phyloP scores from a whole-genome alignment of 1,140 invertebrate species.

The Pogonognathellus flavescens region DNA sequence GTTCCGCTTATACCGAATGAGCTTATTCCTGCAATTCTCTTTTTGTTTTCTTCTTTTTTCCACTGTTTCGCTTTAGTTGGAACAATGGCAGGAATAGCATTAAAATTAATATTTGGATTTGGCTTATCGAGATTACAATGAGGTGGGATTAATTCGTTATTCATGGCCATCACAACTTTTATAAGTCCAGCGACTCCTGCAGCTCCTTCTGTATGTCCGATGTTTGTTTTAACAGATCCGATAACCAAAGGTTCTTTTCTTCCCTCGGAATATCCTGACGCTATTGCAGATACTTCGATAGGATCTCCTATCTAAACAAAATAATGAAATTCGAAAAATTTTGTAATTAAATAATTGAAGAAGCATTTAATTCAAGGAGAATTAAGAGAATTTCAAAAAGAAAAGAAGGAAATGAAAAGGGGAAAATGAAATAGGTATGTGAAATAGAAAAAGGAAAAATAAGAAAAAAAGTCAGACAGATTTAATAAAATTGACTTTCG shows the following conservation, averaged over 20 bases:
- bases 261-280: slow-evolving; percentile 74
- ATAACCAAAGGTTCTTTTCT: slow-evolving; percentile 71
- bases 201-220: slow-evolving; percentile 75
- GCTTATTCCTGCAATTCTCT: slow-evolving; percentile 35
- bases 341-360: too few relatives aligned
- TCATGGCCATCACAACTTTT: slow-evolving; percentile 48
- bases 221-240: slow-evolving; percentile 76
- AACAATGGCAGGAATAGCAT: slow-evolving; percentile 52
- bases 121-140: slow-evolving; percentile 39
- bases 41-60: background rate
- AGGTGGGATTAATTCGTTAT: slow-evolving; percentile 27
- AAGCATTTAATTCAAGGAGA: too few relatives aligned
- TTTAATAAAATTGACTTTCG: too few relatives aligned
- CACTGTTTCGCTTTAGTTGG: slow-evolving; percentile 27
- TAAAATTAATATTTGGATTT: slow-evolving; percentile 55
- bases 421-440: too few relatives aligned
- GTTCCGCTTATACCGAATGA: slow-evolving; percentile 63
- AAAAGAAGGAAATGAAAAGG: too few relatives aligned
- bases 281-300: slow-evolving; percentile 69
- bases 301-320: slow-evolving; percentile 66
- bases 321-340: too few relatives aligned
- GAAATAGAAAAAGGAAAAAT: too few relatives aligned
- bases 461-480: too few relatives aligned
- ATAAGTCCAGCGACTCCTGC: slow-evolving; percentile 67
- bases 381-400: too few relatives aligned